Conservation (phyloP, 2,113 vertebrate species). For the Pagrus major region DNA sequence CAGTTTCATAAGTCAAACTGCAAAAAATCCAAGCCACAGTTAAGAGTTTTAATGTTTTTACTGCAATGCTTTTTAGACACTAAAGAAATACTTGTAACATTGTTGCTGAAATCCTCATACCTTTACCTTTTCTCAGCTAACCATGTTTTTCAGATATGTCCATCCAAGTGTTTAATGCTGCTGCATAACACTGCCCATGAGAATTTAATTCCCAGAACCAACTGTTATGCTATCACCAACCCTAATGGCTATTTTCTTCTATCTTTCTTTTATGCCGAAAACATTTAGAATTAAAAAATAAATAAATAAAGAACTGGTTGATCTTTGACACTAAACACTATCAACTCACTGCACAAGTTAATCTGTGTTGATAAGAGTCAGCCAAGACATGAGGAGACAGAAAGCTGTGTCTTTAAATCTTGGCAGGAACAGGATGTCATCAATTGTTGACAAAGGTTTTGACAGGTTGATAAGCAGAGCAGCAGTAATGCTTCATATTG, state of each 20-base stretch:
- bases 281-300: background rate
- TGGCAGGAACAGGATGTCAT: conserved; percentile 34
- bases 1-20: conserved; percentile 17
- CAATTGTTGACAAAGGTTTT: conserved; percentile 24
- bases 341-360: background rate
- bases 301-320: background rate
- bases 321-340: background rate
- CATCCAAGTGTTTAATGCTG: background rate
- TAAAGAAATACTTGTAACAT: too few species aligned
- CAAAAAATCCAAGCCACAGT: conserved; percentile 21
- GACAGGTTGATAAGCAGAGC: conserved; percentile 45
- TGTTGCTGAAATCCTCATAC: background rate
- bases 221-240: background rate
- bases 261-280: background rate
- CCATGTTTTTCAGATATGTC: background rate
- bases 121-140: background rate
- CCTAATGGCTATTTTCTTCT: background rate
- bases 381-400: conserved; percentile 2
- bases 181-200: background rate
- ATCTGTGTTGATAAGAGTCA: conserved; percentile 4
- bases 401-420: conserved; percentile 30
- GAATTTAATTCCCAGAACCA: background rate
- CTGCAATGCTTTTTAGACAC: background rate
- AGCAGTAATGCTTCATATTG: conserved; percentile 21
- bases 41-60: conserved; percentile 1